These are phyloP conservation scores for Cyclophora albipunctata DNA, from an alignment of 2,888 invertebrate species.

Conservation along the genomic window DNA sequence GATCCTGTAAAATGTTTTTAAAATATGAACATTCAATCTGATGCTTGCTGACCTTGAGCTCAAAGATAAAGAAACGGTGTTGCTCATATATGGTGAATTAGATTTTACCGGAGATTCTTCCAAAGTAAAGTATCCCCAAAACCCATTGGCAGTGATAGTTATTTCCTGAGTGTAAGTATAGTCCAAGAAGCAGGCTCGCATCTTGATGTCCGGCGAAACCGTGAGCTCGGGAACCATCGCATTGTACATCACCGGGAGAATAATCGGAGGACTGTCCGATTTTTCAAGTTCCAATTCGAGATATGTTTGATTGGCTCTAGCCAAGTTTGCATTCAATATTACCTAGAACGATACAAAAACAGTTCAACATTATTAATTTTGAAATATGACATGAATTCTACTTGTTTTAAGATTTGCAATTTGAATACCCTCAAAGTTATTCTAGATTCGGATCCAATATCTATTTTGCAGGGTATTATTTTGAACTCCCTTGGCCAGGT, in stretches of 20 bases:
- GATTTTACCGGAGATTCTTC: conserved; percentile 21
- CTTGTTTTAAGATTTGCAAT: neutral
- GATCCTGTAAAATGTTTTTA: too few relatives aligned
- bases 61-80: too few relatives aligned
- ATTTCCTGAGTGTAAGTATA: conserved; percentile 69
- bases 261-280: conserved; percentile 69
- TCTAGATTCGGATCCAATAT: conserved; percentile 59
- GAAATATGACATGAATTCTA: neutral
- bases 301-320: conserved; percentile 57
- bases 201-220: conserved; percentile 64
- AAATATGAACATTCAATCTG: too few relatives aligned
- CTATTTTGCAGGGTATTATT: conserved; percentile 61
- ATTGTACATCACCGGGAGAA: conserved; percentile 67
- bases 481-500: conserved; percentile 72
- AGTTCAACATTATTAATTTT: conserved; percentile 1
- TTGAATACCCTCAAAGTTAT: conserved; percentile 53
- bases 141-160: conserved; percentile 56
- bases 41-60: too few relatives aligned
- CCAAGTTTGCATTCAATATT: conserved; percentile 68
- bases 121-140: conserved; percentile 49
- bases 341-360: conserved; percentile 46
- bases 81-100: too few relatives aligned
- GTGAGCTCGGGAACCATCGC: conserved; percentile 67
- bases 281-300: conserved; percentile 75
- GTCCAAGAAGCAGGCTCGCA: conserved; percentile 77